Conservation (phyloP, 2,113 vertebrate genomes). For the Proteles cristata region DNA sequence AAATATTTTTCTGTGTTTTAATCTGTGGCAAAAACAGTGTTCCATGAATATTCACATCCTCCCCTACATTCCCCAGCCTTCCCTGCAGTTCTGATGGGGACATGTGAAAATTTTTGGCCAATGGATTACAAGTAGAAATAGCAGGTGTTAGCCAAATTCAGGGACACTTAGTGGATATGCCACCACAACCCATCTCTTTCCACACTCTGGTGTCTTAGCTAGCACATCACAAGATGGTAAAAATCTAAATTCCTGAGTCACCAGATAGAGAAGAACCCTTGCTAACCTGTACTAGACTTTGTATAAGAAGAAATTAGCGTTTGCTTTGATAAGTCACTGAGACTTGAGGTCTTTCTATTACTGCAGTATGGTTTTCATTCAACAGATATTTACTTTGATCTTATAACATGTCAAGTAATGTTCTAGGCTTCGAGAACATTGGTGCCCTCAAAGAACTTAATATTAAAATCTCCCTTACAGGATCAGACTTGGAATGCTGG, state of each 20-base stretch:
- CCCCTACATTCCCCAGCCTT: background rate
- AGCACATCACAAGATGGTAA: background rate
- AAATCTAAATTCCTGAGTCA: background rate
- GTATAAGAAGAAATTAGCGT: background rate
- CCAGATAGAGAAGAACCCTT: background rate
- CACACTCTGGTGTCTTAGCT: background rate
- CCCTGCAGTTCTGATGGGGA: background rate
- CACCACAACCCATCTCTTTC: background rate
- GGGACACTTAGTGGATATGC: rapidly evolving
- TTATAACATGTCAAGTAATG: background rate
- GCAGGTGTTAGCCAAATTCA: background rate
- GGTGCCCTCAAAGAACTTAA: background rate
- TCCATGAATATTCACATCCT: background rate
- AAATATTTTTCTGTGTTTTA: background rate
- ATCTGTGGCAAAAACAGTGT: background rate
- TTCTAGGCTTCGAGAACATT: background rate
- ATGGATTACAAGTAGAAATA: background rate
- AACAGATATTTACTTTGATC: background rate
- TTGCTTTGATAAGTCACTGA: background rate
- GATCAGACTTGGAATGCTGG: background rate
- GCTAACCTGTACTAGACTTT: background rate
- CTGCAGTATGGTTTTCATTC: background rate
- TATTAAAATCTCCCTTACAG: background rate
- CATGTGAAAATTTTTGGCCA: background rate
- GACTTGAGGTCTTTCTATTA: background rate